Conservation (phyloP, 2,797 vertebrate genomes). For the Myotis myotis region DNA sequence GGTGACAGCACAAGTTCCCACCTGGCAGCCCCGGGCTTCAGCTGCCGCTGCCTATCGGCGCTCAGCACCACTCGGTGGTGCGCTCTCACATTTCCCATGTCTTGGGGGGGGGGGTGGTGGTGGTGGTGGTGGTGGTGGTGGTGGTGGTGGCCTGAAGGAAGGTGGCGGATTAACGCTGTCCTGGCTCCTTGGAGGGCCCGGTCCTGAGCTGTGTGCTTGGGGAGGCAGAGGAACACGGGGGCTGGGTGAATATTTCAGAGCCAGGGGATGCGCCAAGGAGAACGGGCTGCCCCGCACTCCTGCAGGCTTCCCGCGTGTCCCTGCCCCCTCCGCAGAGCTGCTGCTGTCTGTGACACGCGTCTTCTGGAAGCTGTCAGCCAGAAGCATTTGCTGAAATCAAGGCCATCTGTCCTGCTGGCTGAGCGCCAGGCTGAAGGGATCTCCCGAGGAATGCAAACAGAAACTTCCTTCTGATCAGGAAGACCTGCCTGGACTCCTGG, state of each 20-base stretch:
- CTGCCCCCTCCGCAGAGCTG: background rate
- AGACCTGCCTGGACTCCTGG: background rate
- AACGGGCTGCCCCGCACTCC: background rate
- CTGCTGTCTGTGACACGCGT: background rate
- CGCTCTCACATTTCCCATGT: background rate
- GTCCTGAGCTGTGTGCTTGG: background rate
- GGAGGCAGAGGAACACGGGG: background rate
- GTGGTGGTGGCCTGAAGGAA: background rate
- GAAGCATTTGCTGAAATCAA: background rate
- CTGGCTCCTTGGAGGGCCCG: background rate
- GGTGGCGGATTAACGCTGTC: no score
- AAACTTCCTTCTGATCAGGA: background rate
- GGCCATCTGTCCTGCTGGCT: background rate
- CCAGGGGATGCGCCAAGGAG: background rate
- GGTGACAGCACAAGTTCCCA: background rate
- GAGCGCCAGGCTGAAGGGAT: background rate
- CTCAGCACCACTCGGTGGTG: background rate
- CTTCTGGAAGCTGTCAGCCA: background rate
- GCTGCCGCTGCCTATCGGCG: fast-evolving
- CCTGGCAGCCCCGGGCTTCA: background rate
- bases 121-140: no score
- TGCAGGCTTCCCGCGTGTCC: background rate
- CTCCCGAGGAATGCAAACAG: background rate
- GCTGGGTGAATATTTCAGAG: background rate
- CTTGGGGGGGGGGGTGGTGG: background rate